Evolutionary conservation across 2,113 vertebrate genomes (phyloP).

Genomic region (Myotis yumanensis): DNA sequence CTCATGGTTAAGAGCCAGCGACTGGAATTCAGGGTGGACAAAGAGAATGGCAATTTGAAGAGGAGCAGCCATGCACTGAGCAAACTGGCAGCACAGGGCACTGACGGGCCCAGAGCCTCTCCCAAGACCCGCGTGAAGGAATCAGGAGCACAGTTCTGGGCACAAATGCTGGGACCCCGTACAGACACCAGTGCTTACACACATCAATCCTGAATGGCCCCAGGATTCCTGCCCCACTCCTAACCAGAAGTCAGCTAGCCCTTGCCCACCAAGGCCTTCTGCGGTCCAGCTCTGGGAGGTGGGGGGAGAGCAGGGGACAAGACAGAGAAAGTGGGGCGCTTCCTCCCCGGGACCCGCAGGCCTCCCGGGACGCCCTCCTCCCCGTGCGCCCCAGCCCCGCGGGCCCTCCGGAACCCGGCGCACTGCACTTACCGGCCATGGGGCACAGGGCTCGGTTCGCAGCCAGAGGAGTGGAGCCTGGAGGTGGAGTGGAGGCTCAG

Average conservation of each 20-base stretch:
- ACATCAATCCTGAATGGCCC: background rate
- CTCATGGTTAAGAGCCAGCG: background rate
- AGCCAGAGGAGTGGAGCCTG: background rate
- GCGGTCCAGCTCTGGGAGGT: fast-evolving
- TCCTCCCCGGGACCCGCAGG: background rate
- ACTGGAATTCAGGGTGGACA: background rate
- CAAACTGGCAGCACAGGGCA: background rate
- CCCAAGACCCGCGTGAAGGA: background rate
- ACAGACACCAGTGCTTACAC: too few relatives aligned
- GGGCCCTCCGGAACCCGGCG: background rate
- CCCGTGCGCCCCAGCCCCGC: background rate
- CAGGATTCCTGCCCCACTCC: background rate
- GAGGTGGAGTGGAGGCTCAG: background rate
- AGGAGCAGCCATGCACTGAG: background rate
- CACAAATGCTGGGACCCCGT: background rate
- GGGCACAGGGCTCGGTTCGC: background rate
- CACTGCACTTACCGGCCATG: conserved; percentile 10
- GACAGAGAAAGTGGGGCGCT: background rate
- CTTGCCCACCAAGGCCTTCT: background rate
- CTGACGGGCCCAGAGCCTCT: background rate
- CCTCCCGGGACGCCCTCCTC: background rate
- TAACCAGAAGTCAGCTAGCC: background rate
- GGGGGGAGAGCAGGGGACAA: too few relatives aligned
- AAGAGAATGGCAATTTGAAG: background rate
- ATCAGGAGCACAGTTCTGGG: background rate